Conservation (phyloP, 2,888 invertebrate species). For the Caenorhabditis sulstoni region DNA sequence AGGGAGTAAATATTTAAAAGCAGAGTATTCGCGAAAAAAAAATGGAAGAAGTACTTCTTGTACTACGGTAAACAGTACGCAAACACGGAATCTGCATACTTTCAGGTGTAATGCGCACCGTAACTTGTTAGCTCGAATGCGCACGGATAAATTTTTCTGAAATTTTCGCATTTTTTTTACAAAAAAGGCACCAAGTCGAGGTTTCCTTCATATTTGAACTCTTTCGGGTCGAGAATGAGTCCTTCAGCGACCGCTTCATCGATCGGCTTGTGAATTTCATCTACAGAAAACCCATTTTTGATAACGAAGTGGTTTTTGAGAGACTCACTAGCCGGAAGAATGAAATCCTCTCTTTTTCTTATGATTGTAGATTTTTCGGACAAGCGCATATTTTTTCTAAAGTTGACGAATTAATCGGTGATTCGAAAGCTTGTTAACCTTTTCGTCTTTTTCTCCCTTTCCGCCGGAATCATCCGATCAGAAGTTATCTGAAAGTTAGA, state of each 20-base stretch:
- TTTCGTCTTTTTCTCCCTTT: too few relatives aligned
- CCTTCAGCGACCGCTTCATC: constrained; percentile 40
- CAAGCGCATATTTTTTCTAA: too few relatives aligned
- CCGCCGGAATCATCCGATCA: too few relatives aligned
- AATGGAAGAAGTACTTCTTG: constrained; percentile 5
- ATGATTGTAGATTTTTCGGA: too few relatives aligned
- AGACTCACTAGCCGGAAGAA: too few relatives aligned
- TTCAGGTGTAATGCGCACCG: constrained; percentile 3
- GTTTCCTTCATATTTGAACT: constrained; percentile 35
- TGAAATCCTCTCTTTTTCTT: neutral
- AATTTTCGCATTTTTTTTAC: neutral
- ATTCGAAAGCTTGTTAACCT: too few relatives aligned
- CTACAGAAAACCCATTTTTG: neutral
- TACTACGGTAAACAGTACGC: constrained; percentile 28
- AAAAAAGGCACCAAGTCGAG: constrained; percentile 26
- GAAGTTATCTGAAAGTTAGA: too few relatives aligned
- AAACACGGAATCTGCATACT: constrained; percentile 18
- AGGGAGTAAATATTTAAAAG: too few relatives aligned
- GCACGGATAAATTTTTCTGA: too few relatives aligned
- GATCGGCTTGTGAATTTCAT: constrained; percentile 30
- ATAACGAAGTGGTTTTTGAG: too few relatives aligned
- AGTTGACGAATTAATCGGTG: too few relatives aligned
- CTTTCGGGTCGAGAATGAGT: constrained; percentile 38
- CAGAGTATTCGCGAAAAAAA: too few relatives aligned
- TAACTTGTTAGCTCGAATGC: neutral